Percentiles rank a stretch among this genome's conserved stretches.
Evolutionary conservation across 2,113 vertebrate species (phyloP).

Genomic region (Lepus timidus): DNA sequence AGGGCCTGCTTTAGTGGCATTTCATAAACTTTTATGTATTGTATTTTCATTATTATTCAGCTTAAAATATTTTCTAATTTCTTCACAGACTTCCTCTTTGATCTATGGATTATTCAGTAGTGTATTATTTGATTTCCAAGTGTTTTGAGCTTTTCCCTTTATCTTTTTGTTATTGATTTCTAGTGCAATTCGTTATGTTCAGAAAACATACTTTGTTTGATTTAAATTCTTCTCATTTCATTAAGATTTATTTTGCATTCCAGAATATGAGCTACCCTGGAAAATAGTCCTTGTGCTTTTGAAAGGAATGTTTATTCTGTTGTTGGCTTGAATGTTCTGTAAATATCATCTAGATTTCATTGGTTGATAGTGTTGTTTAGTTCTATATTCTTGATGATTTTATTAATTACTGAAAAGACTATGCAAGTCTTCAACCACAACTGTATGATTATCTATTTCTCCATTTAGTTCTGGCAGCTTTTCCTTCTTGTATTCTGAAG

Average conservation of each 20-base stretch:
- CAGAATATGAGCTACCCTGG: not conserved
- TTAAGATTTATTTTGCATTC: not conserved
- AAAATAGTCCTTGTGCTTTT: not conserved
- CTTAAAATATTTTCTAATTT: constrained; percentile 41
- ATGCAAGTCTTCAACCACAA: not conserved
- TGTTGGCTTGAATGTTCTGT: not conserved
- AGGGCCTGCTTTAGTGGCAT: not conserved
- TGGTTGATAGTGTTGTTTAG: not conserved
- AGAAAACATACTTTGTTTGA: not conserved
- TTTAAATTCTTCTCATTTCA: not conserved
- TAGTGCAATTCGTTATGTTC: not conserved
- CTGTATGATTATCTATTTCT: not conserved
- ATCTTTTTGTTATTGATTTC: not conserved
- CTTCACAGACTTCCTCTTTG: not conserved
- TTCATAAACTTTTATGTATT: not conserved
- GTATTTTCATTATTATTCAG: not conserved
- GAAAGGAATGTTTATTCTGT: not conserved
- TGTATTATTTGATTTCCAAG: not conserved
- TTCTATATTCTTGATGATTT: not conserved
- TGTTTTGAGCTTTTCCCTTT: not conserved
- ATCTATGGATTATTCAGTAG: not conserved
- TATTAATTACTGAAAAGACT: not conserved
- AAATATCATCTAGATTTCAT: not conserved
- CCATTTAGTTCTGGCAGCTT: not conserved
- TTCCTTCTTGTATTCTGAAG: not conserved